Base-by-base conservation (phyloP, 2,797 vertebrate species). In the Spheniscus humboldti region DNA sequence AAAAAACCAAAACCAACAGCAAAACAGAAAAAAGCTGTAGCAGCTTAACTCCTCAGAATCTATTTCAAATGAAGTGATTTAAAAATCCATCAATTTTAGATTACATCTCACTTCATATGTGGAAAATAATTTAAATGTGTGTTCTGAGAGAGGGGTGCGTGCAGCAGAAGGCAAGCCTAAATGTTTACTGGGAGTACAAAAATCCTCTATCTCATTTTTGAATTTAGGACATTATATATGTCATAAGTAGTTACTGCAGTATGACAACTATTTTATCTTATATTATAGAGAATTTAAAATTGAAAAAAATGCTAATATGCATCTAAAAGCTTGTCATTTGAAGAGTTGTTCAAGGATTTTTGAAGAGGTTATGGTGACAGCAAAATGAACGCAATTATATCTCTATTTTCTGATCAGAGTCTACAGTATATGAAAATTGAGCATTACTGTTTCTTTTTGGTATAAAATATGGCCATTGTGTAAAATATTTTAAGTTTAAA, bases 321-420 rank as follows among this genome's bases (percentile, higher is more conserved):
- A 98, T 98, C 98, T 98, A 98, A 98, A 98, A 98, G 98, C 98
- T 98, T 98, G 98, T 98, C 98, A 98, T 98, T 98, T 98, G 97
- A 97, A 97, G 98, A 98, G 97, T 98, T 98, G 97, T 97, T 98
- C 98, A 78, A 97, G 97, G 97, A 97, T 98, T 98, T 98, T 98
- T 98, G 97, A 98, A 98, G 98, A 98, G 98, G 97, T 98, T 98
- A 98, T 98, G 97, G 97, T 98, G 98, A 98, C 98, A 98, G 98
- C 98, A 98, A 98, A 98, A 98, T 98, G 98, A 98, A 98, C 13
- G 98, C 96, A 98, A 98, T 98, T 98, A 98, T 98, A 98, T 97
- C 97, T 98, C 97, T 98, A 98, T 98, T 98, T 98, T 98, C 98
- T 98, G 98, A 98, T 98, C 98, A 97, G 97, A 86, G 73, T 97